A percentile compares a stretch with the other conserved stretches of the same genome.
phyloP scores from a whole-genome alignment of 2,113 vertebrate species.

The Odocoileus virginianus region DNA sequence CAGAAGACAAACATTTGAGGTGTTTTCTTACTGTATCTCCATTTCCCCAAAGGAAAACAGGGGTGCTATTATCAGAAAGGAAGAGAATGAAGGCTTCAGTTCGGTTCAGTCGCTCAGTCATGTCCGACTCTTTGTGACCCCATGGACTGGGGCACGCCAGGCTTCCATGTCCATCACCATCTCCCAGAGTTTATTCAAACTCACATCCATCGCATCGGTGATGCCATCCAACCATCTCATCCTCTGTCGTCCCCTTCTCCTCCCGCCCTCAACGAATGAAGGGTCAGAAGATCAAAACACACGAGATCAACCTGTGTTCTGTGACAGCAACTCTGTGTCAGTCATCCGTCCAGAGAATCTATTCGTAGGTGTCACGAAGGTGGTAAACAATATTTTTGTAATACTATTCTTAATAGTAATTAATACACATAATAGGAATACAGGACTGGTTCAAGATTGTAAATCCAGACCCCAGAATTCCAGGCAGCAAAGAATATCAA shows the following conservation, averaged over 20 bases:
- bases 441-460: neutral
- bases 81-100: neutral
- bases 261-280: neutral
- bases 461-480: neutral
- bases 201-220: fast-evolving
- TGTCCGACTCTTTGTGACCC: neutral
- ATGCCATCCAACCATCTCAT: neutral
- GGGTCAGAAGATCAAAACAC: neutral
- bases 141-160: neutral
- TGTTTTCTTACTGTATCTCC: neutral
- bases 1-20: neutral
- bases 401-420: neutral
- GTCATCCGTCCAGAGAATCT: neutral
- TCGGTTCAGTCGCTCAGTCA: neutral
- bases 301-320: neutral
- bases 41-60: neutral
- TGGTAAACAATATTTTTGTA: neutral
- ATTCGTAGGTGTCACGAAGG: fast-evolving
- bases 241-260: neutral
- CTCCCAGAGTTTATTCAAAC: neutral
- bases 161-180: too few relatives aligned
- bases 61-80: neutral
- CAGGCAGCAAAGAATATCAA: neutral
- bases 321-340: neutral
- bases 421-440: neutral